These are phyloP conservation scores for Chiroxiphia lanceolata DNA, from an alignment of 2,797 vertebrate genomes.

Conservation along the genomic window DNA sequence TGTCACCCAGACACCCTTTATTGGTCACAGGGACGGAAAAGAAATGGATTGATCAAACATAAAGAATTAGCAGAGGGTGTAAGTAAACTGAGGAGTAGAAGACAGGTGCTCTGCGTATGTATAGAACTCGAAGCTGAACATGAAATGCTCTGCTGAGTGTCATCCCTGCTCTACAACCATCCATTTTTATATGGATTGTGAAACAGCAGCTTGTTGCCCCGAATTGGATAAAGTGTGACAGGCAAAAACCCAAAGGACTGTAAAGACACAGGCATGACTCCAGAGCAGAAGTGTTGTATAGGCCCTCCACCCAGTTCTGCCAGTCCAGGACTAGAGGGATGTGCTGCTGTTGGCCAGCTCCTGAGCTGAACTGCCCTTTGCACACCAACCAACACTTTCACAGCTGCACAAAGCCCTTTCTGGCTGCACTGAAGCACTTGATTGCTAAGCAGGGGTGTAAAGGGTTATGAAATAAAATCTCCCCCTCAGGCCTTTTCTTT, in stretches of 20 bases:
- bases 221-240: not conserved
- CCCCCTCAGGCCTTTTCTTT: constrained; percentile 16
- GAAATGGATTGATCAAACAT: not conserved
- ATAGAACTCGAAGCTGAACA: not conserved
- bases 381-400: not conserved
- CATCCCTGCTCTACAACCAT: not conserved
- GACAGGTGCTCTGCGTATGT: not conserved
- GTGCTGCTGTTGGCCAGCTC: not conserved
- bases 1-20: not conserved
- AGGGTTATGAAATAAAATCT: constrained; percentile 34
- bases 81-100: not conserved
- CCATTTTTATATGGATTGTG: not conserved
- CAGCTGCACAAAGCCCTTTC: not conserved
- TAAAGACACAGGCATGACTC: not conserved
- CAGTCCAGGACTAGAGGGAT: not conserved
- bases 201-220: not conserved
- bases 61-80: not conserved
- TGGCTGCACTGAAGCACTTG: not conserved
- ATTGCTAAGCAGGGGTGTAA: not conserved
- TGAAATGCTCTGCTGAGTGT: not conserved
- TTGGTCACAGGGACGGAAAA: not conserved
- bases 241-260: not conserved
- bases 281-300: not conserved
- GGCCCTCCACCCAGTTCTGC: not conserved
- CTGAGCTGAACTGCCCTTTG: not conserved